Conservation (phyloP, 2,797 vertebrate species). For the Poecilia gillii region DNA sequence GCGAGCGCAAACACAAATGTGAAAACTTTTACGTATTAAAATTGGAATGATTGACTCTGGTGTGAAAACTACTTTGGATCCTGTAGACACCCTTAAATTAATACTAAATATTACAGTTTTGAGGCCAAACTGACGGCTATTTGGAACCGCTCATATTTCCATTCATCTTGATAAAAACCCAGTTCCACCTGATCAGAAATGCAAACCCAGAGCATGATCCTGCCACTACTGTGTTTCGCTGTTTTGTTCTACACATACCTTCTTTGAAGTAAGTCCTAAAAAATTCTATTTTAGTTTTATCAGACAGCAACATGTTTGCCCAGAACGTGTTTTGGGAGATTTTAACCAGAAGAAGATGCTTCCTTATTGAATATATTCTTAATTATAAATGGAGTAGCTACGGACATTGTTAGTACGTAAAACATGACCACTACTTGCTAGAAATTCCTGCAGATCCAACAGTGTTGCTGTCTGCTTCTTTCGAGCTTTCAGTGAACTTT, state of each 20-base stretch:
- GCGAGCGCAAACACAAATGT: constrained; percentile 8
- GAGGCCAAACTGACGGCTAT: background rate
- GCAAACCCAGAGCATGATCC: background rate
- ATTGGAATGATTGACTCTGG: background rate
- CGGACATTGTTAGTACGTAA: background rate
- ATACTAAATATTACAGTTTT: background rate
- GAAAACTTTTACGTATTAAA: constrained; percentile 9
- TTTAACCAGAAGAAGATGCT: background rate
- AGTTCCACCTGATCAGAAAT: background rate
- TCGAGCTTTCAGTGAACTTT: background rate
- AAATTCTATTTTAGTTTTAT: background rate
- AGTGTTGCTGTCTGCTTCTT: background rate
- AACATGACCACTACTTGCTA: background rate
- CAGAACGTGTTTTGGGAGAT: background rate
- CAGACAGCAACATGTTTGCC: background rate
- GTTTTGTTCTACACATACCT: background rate
- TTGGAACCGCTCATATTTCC: background rate
- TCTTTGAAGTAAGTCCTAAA: background rate
- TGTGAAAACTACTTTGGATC: background rate
- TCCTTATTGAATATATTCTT: background rate
- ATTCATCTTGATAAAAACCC: background rate
- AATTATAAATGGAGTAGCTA: background rate
- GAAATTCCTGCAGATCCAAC: background rate
- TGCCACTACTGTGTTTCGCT: background rate
- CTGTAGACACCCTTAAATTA: background rate